Base-by-base conservation (phyloP, 2,797 vertebrate species). In the Erpetoichthys calabaricus region DNA sequence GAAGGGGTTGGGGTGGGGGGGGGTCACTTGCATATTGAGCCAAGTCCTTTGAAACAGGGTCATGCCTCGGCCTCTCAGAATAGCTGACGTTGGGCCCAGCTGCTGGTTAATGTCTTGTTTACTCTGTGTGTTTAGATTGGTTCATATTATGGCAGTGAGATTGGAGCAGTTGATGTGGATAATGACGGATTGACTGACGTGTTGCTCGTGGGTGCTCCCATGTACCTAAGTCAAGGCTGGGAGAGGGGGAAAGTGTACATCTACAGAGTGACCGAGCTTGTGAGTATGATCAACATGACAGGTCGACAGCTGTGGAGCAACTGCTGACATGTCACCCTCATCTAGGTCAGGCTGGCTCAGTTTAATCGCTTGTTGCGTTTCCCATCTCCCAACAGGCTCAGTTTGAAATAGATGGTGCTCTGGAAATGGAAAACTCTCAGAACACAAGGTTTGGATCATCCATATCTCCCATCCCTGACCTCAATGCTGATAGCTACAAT, bases 111-210 rank as follows among this genome's bases (percentile, higher is more conserved):
- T 25, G 25, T 25, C 25, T 25, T 25, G 25, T 25, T 25, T 25
- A 25, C 25, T 25, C 25, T 25, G 25, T 25, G 47, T 6, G 72
- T 68, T n/a, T 80, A 99, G 96, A 98, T 99, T 2, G 95, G 96
- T 49, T 98, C 96, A 47, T 99, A 99, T 75, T 98, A 85, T 0
- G 95, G 95, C 67, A 93, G 96, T 7, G 96, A 97, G 82, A 93
- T 99, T 63, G 86, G 73, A 6, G 86, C 96, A 0, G 50, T 94
- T 50, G 96, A 99, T 0, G 79, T 88, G 0, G 75, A 98, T 0
- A 80, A 85, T 1, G 90, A 99, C 0, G 88, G 88, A 0, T 57
- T 92, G 60, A 97, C 93, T 0, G 95, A 99, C 3, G 79, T 89
- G 8, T 77, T 99, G 56, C 74, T 99, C 73, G 92, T 99, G 70